Base-by-base conservation (phyloP, 37 sponge, comb jelly and placozoan genomes). In the Crambe crambe region DNA sequence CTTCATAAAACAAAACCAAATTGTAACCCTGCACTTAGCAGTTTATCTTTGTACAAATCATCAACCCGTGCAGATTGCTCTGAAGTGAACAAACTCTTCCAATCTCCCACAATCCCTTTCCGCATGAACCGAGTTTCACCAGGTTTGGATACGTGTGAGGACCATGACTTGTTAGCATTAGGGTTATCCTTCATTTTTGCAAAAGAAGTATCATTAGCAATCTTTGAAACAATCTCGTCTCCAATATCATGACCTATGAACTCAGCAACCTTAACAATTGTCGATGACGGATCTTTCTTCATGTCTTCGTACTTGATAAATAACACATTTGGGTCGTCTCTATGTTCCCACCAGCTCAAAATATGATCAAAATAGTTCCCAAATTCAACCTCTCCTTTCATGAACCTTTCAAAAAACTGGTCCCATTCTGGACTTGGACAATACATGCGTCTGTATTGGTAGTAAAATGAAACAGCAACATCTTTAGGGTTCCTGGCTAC, bases 401-500 rank as follows among this genome's bases (percentile, higher is more conserved):
- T 15, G 39, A 68, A 68, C 37, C 9, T 35, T 18, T 10, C 20
- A 68, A 68, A 68, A 27, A 37, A 37, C 38, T 32, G 3, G 38
- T 68, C 37, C 37, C 35, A 68, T 9, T 34, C 37, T 21, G 6
- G 8, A 8, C 5, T 12, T 37, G 20, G 20, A 29, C 6, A 35
- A 8, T 12, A 4, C 5, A 37, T 6, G 6, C 29, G 17, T 17
- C 38, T 4, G 21, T 68, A 68, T 9, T 68, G 68, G 39, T 68
- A 20, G 38, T 37, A 87, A 31, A 83, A 56, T 3, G 92, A 92
- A 32, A 92, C 92, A 2, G 68, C 43, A 9, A 82, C 82, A 67
- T 92, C 92, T 39, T 87, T 87, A 1, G 92, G 92, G 75, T 92
- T 87, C 25, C 92, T 69, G 6, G 58, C 70, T 8, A 84, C 84